Evolutionary conservation across 2,113 vertebrate genomes (phyloP).

Genomic region (Anser brachyrhynchus): DNA sequence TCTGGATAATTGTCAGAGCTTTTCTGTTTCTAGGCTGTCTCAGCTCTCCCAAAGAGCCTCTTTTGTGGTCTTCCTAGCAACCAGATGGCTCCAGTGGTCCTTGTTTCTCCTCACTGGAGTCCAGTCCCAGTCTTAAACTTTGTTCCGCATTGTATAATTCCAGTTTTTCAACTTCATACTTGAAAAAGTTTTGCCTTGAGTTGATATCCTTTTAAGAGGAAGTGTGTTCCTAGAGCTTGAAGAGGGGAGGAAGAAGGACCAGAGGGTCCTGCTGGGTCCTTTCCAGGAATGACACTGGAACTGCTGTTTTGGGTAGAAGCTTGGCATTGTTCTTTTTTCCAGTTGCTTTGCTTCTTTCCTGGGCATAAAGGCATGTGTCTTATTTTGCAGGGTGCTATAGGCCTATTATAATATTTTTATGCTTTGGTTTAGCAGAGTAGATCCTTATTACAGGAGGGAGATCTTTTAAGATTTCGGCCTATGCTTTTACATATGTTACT

Average conservation of each 20-base stretch:
- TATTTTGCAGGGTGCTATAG: background rate
- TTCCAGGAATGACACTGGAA: background rate
- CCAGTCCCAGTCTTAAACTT: background rate
- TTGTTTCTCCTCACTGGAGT: background rate
- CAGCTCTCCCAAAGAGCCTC: background rate
- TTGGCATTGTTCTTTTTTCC: background rate
- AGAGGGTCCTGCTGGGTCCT: background rate
- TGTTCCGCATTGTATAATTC: background rate
- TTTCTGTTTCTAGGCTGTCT: background rate
- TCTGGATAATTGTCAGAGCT: fast-evolving
- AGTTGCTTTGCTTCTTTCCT: background rate
- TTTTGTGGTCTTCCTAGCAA: background rate
- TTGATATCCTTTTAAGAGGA: background rate
- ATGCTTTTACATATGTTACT: background rate
- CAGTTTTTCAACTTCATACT: background rate
- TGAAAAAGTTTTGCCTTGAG: background rate
- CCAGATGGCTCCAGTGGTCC: background rate
- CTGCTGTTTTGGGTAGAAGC: background rate
- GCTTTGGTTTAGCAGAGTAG: background rate
- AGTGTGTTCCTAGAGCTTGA: background rate
- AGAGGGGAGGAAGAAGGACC: background rate
- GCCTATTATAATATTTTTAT: background rate
- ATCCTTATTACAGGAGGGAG: fast-evolving
- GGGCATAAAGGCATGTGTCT: background rate
- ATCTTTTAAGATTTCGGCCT: background rate